Conservation (phyloP, 1,140 invertebrate species). For the Eubasilissa regina region DNA sequence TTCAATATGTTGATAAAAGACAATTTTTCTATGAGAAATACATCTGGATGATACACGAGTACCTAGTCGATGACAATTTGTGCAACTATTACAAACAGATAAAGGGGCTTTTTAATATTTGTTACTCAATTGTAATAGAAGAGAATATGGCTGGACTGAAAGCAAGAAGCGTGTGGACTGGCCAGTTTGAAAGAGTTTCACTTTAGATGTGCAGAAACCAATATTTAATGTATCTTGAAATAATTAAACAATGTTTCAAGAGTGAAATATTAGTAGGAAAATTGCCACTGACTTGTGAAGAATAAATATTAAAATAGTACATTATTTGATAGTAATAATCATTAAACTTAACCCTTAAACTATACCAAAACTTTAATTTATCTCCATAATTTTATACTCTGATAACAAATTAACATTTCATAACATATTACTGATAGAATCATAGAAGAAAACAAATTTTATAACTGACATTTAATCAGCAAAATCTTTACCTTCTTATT, state of each 20-base stretch:
- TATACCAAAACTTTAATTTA: not conserved
- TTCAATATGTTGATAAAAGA: too few relatives aligned
- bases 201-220: too few relatives aligned
- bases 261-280: not conserved
- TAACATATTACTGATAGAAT: not conserved
- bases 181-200: too few relatives aligned
- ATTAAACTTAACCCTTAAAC: not conserved
- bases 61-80: not conserved
- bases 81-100: not conserved
- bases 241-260: not conserved
- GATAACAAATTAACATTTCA: not conserved
- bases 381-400: not conserved
- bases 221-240: too few relatives aligned
- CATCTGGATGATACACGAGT: not conserved
- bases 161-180: too few relatives aligned
- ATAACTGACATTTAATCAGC: too few relatives aligned
- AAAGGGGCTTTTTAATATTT: constrained; percentile 6
- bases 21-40: not conserved
- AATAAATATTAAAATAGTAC: not conserved
- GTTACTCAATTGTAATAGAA: not conserved
- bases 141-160: too few relatives aligned
- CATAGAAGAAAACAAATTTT: too few relatives aligned
- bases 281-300: not conserved
- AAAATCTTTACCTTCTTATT: too few relatives aligned
- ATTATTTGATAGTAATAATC: not conserved